A percentile compares a stretch with the other conserved stretches of the same genome.
These are phyloP conservation scores for Pteruthius melanotis DNA, from an alignment of 2,113 vertebrate genomes.

Conservation along the genomic window DNA sequence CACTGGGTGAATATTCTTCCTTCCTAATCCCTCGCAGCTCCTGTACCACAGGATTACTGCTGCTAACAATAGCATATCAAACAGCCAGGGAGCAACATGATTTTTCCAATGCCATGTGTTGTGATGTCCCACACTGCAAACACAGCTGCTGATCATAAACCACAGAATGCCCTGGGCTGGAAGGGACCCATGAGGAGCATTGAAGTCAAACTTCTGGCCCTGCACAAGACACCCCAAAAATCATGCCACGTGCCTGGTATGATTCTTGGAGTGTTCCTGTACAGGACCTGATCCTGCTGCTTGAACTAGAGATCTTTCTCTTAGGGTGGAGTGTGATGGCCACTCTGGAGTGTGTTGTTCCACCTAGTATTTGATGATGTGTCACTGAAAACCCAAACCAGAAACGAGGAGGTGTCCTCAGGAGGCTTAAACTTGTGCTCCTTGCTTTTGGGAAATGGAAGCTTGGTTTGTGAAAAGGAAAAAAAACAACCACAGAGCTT, in stretches of 20 bases:
- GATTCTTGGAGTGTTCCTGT: not conserved
- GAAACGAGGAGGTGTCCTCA: not conserved
- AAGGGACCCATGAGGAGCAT: not conserved
- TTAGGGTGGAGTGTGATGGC: not conserved
- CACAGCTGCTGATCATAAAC: not conserved
- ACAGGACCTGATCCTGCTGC: not conserved
- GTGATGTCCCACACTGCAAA: not conserved
- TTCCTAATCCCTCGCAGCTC: constrained; percentile 29
- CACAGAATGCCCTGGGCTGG: not conserved
- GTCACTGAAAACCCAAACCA: not conserved
- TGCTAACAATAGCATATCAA: constrained; percentile 11
- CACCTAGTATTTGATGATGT: not conserved
- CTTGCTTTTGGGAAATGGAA: not conserved
- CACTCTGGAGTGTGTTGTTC: not conserved
- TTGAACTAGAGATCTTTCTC: not conserved
- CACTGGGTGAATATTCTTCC: not conserved
- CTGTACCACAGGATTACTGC: not conserved
- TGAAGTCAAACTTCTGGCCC: not conserved
- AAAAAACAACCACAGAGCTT: not conserved
- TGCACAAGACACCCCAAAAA: not conserved
- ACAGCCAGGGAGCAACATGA: not conserved
- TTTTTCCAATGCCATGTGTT: not conserved
- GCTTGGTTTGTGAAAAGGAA: not conserved
- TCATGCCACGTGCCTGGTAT: not conserved
- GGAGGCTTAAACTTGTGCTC: not conserved